Conservation (phyloP, 2,113 vertebrate species). For the Muscicapa adusta region DNA sequence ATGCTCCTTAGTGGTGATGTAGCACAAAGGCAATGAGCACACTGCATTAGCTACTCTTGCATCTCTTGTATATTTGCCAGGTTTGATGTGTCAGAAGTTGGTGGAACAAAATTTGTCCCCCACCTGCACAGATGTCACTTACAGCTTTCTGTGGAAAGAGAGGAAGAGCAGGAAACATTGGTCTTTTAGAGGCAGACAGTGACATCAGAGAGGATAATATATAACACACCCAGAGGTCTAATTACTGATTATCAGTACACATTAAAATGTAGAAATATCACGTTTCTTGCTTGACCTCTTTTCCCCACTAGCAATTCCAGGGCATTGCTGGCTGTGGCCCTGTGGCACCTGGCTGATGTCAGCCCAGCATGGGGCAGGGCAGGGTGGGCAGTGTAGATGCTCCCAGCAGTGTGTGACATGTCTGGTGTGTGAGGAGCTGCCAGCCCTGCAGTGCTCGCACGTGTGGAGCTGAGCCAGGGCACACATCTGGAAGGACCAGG, state of each 20-base stretch:
- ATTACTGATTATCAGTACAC: neutral
- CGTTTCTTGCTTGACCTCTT: neutral
- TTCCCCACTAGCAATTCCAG: neutral
- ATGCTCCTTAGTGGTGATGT: neutral
- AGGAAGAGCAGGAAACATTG: neutral
- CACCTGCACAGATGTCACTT: neutral
- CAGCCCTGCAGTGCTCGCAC: neutral
- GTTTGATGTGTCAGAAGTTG: slow-evolving; percentile 15
- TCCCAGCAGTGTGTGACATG: neutral
- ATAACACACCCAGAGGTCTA: neutral
- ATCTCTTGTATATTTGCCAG: neutral
- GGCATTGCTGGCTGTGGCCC: neutral
- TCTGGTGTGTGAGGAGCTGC: neutral
- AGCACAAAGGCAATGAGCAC: slow-evolving; percentile 43
- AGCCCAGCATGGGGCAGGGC: neutral
- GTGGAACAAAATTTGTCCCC: slow-evolving; percentile 8
- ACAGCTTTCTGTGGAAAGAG: neutral
- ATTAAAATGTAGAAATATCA: neutral
- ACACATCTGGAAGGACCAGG: slow-evolving; percentile 10
- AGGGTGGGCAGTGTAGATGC: neutral
- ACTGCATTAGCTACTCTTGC: neutral
- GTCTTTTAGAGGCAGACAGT: neutral
- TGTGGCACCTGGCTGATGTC: neutral
- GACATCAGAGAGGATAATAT: neutral
- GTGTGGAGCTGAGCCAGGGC: neutral